phyloP scores from a whole-genome alignment of 2,113 vertebrate species.

The Apodemus speciosus region DNA sequence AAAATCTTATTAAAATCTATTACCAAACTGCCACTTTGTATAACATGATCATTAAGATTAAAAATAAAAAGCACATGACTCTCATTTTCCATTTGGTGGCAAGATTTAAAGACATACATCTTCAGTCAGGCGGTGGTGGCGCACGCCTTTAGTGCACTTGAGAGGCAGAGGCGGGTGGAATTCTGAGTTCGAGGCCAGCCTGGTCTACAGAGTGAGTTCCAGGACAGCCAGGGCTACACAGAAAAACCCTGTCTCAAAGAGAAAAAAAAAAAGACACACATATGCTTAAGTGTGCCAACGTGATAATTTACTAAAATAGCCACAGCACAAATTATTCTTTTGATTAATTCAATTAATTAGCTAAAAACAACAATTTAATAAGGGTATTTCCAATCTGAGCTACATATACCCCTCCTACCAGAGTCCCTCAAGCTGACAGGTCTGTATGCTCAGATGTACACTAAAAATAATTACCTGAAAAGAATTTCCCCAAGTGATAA shows the following conservation, averaged over 20 bases:
- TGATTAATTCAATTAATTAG: conserved; percentile 31
- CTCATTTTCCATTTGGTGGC: conserved; percentile 52
- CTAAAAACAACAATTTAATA: conserved; percentile 36
- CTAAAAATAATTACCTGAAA: conserved; percentile 61
- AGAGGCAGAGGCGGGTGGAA: too few species aligned
- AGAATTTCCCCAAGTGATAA: conserved; percentile 40
- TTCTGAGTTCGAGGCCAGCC: too few species aligned
- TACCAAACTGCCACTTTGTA: conserved; percentile 28
- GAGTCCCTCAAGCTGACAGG: neutral
- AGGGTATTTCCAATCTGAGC: conserved; percentile 30
- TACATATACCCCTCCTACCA: conserved; percentile 26
- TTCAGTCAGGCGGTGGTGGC: too few species aligned
- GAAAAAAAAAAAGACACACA: neutral
- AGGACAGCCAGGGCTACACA: too few species aligned
- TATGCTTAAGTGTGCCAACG: conserved; percentile 49
- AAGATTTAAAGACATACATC: conserved; percentile 10
- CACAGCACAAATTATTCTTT: conserved; percentile 56
- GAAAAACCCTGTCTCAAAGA: too few species aligned
- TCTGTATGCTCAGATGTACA: conserved; percentile 51
- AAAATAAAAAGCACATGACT: conserved; percentile 48
- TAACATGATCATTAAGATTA: conserved; percentile 49
- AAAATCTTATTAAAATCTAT: conserved; percentile 44
- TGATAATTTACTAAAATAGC: conserved; percentile 49
- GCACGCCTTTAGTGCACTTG: too few species aligned
- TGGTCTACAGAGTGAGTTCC: too few species aligned